Evolutionary conservation across 1,140 invertebrate genomes (phyloP).

Genomic region (Venustaconcha ellipsiformis): DNA sequence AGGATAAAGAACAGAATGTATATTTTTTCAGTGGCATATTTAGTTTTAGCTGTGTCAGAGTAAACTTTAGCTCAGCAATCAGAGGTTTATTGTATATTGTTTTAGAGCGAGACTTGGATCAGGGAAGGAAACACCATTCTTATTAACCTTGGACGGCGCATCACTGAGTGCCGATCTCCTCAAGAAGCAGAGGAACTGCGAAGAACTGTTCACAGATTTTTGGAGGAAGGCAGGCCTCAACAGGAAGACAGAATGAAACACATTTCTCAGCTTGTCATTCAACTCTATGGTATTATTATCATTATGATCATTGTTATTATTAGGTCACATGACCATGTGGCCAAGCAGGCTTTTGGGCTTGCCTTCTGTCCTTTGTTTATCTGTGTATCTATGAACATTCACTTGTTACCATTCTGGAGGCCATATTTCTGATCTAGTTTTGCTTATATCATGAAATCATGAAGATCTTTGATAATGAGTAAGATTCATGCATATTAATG

Average conservation of each 20-base stretch:
- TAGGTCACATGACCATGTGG: too few species aligned
- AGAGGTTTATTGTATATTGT: slow-evolving; percentile 22
- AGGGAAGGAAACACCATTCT: slow-evolving; percentile 80
- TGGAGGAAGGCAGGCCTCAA: slow-evolving; percentile 77
- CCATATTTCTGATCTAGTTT: too few species aligned
- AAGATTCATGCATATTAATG: too few species aligned
- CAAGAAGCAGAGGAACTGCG: slow-evolving; percentile 75
- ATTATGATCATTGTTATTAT: too few species aligned
- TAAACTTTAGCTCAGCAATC: neutral
- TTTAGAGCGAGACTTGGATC: slow-evolving; percentile 80
- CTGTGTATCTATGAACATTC: too few species aligned
- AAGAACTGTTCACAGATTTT: slow-evolving; percentile 76
- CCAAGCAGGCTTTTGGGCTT: too few species aligned
- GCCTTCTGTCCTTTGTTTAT: too few species aligned
- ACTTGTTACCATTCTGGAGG: too few species aligned
- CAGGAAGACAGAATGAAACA: slow-evolving; percentile 79
- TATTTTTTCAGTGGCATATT: too few species aligned
- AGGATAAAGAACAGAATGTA: too few species aligned
- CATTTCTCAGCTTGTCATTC: slow-evolving; percentile 76
- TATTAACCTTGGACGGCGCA: slow-evolving; percentile 77
- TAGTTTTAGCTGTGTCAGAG: neutral
- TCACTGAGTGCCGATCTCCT: slow-evolving; percentile 76
- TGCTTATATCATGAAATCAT: too few species aligned
- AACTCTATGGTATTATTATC: slow-evolving; percentile 75
- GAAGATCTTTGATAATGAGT: too few species aligned